phyloP scores from a whole-genome alignment of 2,113 vertebrate species.

The Neodontobutis hainanensis region DNA sequence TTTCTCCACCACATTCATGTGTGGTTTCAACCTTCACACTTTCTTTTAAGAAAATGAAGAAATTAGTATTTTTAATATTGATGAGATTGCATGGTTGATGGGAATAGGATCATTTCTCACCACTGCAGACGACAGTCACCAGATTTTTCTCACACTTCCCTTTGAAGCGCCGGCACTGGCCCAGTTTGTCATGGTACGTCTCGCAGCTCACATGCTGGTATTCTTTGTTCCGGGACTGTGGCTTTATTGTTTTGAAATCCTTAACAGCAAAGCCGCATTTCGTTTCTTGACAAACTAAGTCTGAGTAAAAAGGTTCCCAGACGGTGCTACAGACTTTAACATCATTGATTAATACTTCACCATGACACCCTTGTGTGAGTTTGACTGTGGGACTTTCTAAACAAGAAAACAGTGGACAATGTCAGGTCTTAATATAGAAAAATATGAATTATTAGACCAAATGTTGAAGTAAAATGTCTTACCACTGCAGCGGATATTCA shows the following conservation, averaged over 20 bases:
- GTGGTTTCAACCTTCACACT: background rate
- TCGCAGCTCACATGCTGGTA: constrained; percentile 45
- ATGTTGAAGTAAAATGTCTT: background rate
- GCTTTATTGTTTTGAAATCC: rapidly evolving
- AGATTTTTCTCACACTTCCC: rapidly evolving
- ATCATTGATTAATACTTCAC: constrained; percentile 33
- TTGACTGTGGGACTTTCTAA: background rate
- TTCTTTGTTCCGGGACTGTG: rapidly evolving
- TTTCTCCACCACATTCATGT: constrained; percentile 45
- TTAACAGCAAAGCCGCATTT: background rate
- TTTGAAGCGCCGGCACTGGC: constrained; percentile 49
- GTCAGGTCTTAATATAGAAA: no score
- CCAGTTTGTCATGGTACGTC: constrained; percentile 6
- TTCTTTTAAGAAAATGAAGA: constrained; percentile 8
- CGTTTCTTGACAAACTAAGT: constrained; percentile 44
- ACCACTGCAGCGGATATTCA: constrained; percentile 62
- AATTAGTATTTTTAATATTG: background rate
- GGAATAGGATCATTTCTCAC: constrained; percentile 42
- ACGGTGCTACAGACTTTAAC: rapidly evolving
- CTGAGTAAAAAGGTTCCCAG: rapidly evolving
- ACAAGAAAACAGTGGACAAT: background rate
- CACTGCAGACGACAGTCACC: constrained; percentile 49
- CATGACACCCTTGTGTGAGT: background rate
- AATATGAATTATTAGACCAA: rapidly evolving
- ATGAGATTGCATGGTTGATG: background rate